Conservation (phyloP, 2,113 vertebrate species). For the Collichthys lucidus region DNA sequence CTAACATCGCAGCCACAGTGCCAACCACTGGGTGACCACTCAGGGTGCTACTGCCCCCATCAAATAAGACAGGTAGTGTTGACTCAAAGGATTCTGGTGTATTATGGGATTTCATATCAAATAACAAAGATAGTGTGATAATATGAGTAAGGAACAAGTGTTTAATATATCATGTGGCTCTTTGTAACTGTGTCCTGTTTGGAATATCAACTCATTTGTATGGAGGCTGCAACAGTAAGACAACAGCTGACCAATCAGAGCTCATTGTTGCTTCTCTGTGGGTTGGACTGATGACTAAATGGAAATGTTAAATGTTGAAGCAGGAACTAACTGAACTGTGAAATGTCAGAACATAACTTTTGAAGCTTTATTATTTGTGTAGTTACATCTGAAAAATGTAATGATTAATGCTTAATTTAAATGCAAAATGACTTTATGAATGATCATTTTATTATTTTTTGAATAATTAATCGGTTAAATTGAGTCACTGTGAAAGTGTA, state of each 20-base stretch:
- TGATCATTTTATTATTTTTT: not conserved
- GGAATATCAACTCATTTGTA: not conserved
- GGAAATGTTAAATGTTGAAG: not conserved
- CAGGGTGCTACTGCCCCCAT: not conserved
- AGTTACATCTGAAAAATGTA: not conserved
- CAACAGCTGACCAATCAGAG: not conserved
- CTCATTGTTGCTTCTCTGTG: not conserved
- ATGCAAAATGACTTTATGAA: not conserved
- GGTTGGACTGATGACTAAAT: not conserved
- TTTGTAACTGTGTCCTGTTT: not conserved
- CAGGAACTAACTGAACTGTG: not conserved
- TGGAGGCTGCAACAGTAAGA: too few species aligned
- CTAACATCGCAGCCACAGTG: conserved; percentile 16
- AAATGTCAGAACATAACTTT: too few species aligned
- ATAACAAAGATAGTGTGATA: not conserved
- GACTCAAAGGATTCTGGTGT: not conserved
- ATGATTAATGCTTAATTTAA: not conserved
- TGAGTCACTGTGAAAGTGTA: not conserved
- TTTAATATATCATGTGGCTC: not conserved
- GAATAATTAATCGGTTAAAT: not conserved
- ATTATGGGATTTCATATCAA: not conserved
- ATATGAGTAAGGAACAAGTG: too few species aligned
- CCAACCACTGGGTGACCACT: conserved; percentile 33
- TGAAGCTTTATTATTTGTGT: too few species aligned
- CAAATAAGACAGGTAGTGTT: not conserved